Conservation (phyloP, 2,888 invertebrate species). For the Lepidochrysops patricia region DNA sequence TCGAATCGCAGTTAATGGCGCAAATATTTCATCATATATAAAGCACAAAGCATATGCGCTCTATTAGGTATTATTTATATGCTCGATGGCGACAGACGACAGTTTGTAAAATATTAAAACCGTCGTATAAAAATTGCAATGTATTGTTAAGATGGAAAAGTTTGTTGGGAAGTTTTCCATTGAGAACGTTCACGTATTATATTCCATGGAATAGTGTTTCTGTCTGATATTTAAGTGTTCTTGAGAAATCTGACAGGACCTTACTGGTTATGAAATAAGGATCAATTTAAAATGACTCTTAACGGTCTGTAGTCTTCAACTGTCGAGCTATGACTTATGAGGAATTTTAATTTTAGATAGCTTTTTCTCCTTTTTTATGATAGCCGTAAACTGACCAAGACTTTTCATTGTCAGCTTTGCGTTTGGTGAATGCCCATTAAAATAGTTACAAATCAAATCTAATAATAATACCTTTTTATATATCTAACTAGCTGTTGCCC, state of each 20-base stretch:
- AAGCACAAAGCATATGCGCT: too few species aligned
- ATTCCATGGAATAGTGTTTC: not conserved
- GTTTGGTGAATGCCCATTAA: too few species aligned
- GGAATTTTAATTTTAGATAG: not conserved
- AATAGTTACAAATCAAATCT: too few species aligned
- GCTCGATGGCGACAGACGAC: not conserved
- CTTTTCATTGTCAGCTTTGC: not conserved
- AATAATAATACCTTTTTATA: too few species aligned
- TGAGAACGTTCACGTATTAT: slow-evolving; percentile 3
- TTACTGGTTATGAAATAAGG: too few species aligned
- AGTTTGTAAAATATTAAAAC: not conserved
- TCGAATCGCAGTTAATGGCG: too few species aligned
- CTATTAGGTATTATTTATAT: too few species aligned
- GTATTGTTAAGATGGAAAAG: slow-evolving; percentile 12
- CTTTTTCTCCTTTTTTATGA: not conserved
- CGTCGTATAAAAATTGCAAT: not conserved
- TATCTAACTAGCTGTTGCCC: too few species aligned
- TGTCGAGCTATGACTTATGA: too few species aligned
- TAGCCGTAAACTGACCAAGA: not conserved
- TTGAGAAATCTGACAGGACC: too few species aligned
- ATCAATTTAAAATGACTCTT: too few species aligned
- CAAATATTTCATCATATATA: too few species aligned
- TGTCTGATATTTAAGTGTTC: slow-evolving; percentile 1
- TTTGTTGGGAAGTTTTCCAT: slow-evolving; percentile 12
- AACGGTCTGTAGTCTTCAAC: not conserved